phyloP scores from a whole-genome alignment of 2,888 invertebrate genomes.

The Zhuqinia jingwanae region DNA sequence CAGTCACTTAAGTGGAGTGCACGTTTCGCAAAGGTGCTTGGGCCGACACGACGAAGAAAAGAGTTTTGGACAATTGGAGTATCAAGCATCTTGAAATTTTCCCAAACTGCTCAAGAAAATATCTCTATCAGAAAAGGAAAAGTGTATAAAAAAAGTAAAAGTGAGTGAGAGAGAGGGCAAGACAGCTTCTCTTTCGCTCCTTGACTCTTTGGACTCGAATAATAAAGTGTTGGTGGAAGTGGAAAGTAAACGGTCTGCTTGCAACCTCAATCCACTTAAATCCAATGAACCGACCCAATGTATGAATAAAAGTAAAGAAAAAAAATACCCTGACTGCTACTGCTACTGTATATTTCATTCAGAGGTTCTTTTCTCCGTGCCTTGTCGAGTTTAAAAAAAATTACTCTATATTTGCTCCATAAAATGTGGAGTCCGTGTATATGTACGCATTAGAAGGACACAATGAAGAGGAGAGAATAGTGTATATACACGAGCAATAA shows the following conservation, averaged over 20 bases:
- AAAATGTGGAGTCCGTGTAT: neutral
- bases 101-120: neutral
- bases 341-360: constrained; percentile 41
- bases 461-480: neutral
- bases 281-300: neutral
- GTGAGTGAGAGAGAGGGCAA: neutral
- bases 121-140: neutral
- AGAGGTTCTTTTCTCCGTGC: neutral
- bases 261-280: constrained; percentile 35
- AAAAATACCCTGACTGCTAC: neutral
- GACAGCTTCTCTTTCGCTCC: constrained; percentile 14
- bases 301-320: constrained; percentile 16
- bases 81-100: constrained; percentile 45
- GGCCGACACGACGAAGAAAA: neutral
- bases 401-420: constrained; percentile 4
- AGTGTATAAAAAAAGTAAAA: neutral
- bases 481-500: constrained; percentile 22
- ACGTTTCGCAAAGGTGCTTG: neutral
- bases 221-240: constrained; percentile 38
- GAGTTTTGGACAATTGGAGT: constrained; percentile 56
- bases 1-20: neutral
- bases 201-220: constrained; percentile 15
- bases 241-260: constrained; percentile 32
- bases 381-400: constrained; percentile 24
- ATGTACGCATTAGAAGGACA: constrained; percentile 14